A percentile compares a stretch with the other conserved stretches of the same genome.
Conservation (phyloP, 2,888 invertebrate species). For the Drosophila sordidula region DNA sequence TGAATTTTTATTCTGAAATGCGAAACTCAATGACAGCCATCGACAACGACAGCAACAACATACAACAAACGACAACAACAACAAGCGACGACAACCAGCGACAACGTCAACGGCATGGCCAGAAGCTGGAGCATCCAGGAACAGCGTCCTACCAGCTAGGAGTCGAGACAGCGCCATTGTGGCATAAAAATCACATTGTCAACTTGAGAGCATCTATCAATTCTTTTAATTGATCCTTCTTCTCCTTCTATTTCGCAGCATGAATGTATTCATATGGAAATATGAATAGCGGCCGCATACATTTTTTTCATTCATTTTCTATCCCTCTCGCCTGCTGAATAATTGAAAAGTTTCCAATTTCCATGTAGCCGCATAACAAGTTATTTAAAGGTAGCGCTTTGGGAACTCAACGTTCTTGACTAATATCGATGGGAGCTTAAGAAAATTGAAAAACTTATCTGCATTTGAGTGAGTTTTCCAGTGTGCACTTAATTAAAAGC, state of each 20-base stretch:
- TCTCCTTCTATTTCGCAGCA: constrained; percentile 29
- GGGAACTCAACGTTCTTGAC: background rate
- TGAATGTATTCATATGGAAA: constrained; percentile 55
- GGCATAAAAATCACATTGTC: constrained; percentile 68
- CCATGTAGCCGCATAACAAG: constrained; percentile 26
- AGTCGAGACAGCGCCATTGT: constrained; percentile 39
- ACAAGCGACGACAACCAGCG: constrained; percentile 9
- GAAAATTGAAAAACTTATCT: constrained; percentile 3
- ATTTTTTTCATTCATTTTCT: background rate
- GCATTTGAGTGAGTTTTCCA: constrained; percentile 12
- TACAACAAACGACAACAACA: constrained; percentile 11
- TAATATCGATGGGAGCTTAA: background rate
- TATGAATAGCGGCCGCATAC: constrained; percentile 38
- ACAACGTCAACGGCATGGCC: constrained; percentile 13
- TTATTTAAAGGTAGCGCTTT: constrained; percentile 13
- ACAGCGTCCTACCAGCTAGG: constrained; percentile 18
- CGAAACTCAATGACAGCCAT: constrained; percentile 72
- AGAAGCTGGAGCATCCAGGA: constrained; percentile 7
- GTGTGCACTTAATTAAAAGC: constrained; percentile 13
- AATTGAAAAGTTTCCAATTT: constrained; percentile 41
- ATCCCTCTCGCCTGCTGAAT: background rate
- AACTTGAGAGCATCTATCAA: constrained; percentile 70
- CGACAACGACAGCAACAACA: constrained; percentile 51
- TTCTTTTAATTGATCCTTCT: constrained; percentile 71
- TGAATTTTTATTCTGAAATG: constrained; percentile 71